Base-by-base conservation (phyloP, 2,888 invertebrate genomes). In the Fragum sueziense region DNA sequence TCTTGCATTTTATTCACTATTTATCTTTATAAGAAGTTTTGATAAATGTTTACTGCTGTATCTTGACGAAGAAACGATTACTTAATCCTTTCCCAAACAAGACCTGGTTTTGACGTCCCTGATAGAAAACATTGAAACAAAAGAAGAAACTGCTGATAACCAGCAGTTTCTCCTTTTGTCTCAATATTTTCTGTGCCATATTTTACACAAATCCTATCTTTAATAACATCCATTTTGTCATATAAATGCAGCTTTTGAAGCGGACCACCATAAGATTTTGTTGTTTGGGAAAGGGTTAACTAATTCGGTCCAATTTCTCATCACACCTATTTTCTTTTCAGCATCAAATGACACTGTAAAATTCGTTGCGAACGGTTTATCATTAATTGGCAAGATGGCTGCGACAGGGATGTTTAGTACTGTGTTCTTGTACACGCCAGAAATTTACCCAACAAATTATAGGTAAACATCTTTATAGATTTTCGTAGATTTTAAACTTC, bases 361-460 rank as follows among this genome's bases (percentile, higher is more conserved):
- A 20, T 52, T 77, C 20, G 29, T 83, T 11, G 79, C 82, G 1
- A 83, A 77, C 4, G 67, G 37, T n/a, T 77, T 79, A 57, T 83
- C 82, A 6, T 33, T 83, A 34, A 69, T 83, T 31, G 82, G 82
- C 17, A 83, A 83, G 52, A 70, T 74, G 41, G 74, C 79, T 31
- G 75, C 68, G 9, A 72, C 73, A 0, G 82, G 79, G 6, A 33
- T 72, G 14, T 83, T 83, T 41, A 77, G 73, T 31, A 71, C 77
- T 9, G 70, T 77, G 27, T 83, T 80, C 41, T 47, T 83, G 25
- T 83, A 83, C 51, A 83, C 82, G 7, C 82, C 82, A 14, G 82
- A 83, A 59, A 83, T 83, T 20, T 83, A 83, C 37, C 82, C 82
- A 17, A 83, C 82, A 22, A 83, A 83, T 41, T 83, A 83, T 62